These are phyloP conservation scores for Polydrusus cervinus DNA, from an alignment of 2,888 invertebrate species.

Conservation along the genomic window DNA sequence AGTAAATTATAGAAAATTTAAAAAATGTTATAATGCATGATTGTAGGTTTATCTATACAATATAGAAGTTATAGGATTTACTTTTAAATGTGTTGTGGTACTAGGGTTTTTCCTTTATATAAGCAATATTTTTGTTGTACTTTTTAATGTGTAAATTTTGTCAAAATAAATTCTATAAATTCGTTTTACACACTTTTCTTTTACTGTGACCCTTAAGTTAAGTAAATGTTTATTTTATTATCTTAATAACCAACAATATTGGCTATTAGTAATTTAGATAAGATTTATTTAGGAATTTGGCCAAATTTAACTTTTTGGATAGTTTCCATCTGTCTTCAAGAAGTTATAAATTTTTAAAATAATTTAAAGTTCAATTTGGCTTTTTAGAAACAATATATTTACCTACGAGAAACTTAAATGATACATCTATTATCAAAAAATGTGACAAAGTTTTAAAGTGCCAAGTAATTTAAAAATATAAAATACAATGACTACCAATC, in stretches of 20 bases:
- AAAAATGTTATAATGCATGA: constrained; percentile 35
- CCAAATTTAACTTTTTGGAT: background rate
- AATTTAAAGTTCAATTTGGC: too few species aligned
- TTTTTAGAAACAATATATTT: background rate
- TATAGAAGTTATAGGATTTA: constrained; percentile 33
- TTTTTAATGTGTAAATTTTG: constrained; percentile 51
- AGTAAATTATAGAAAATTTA: constrained; percentile 28
- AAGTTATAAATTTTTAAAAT: too few species aligned
- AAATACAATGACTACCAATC: background rate
- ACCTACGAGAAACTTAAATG: too few species aligned
- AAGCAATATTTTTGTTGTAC: constrained; percentile 57
- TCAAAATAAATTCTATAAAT: constrained; percentile 51
- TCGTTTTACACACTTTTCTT: constrained; percentile 37
- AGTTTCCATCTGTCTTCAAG: background rate
- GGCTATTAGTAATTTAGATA: constrained; percentile 8
- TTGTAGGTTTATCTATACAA: constrained; percentile 36
- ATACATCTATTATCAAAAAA: background rate
- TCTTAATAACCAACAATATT: constrained; percentile 23
- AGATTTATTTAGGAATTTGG: background rate
- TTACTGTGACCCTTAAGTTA: background rate
- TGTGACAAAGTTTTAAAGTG: too few species aligned
- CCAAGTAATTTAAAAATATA: too few species aligned
- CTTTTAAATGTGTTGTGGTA: constrained; percentile 60
- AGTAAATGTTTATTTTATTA: constrained; percentile 27
- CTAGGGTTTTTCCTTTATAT: constrained; percentile 60